A percentile compares a stretch with the other conserved stretches of the same genome.
phyloP scores from a whole-genome alignment of 2,888 invertebrate species.

The Pedicia rivosa region DNA sequence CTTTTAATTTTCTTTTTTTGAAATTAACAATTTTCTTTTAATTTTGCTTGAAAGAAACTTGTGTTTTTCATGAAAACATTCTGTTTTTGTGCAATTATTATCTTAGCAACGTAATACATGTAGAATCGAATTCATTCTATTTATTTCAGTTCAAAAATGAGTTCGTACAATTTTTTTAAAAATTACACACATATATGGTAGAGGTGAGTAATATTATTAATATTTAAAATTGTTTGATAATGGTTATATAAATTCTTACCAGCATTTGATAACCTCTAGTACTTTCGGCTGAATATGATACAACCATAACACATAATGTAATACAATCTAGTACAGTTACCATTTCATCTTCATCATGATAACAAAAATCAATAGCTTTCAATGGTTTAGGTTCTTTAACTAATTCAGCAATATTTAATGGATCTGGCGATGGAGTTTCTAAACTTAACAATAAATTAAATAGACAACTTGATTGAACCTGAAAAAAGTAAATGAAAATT shows the following conservation, averaged over 20 bases:
- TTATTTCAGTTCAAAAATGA: too few species aligned
- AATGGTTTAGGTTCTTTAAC: slow-evolving; percentile 84
- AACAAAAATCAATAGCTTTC: slow-evolving; percentile 95
- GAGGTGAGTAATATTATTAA: too few species aligned
- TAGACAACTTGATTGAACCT: slow-evolving; percentile 80
- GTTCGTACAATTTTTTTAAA: too few species aligned
- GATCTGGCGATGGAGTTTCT: slow-evolving; percentile 89
- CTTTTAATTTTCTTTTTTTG: too few species aligned
- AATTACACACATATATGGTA: too few species aligned
- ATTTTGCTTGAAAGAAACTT: too few species aligned
- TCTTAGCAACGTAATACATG: too few species aligned
- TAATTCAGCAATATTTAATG: slow-evolving; percentile 78
- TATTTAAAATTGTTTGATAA: too few species aligned
- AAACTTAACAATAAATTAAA: slow-evolving; percentile 83
- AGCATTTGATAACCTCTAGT: slow-evolving; percentile 82
- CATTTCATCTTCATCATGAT: slow-evolving; percentile 94
- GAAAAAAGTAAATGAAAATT: slow-evolving; percentile 10
- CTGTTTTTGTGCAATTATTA: too few species aligned
- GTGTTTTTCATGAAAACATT: too few species aligned
- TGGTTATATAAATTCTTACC: slow-evolving; percentile 38
- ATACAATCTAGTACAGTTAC: slow-evolving; percentile 94
- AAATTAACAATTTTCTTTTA: too few species aligned
- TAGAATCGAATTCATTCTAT: too few species aligned
- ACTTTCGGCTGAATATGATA: slow-evolving; percentile 95
- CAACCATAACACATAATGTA: slow-evolving; percentile 97